Base-by-base conservation (phyloP, 2,888 invertebrate genomes). In the Drosophila emarginata region DNA sequence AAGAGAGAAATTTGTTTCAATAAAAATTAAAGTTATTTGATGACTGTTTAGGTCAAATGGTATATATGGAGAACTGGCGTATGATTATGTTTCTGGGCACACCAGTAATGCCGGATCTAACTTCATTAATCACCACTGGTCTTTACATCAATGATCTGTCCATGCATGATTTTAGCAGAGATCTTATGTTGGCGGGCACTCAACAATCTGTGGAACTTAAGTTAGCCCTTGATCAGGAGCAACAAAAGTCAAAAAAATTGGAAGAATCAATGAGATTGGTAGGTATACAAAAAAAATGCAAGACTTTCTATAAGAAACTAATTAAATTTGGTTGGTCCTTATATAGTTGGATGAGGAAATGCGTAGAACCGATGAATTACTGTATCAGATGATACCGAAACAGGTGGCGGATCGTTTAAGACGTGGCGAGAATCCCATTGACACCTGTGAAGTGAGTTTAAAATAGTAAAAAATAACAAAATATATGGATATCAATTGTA, bases 341-440 rank as follows among this genome's bases (percentile, higher is more conserved):
- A 14, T n/a, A 80, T 97, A 98, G 90, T 92, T 99, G 75, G 99
- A 99, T 90, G 96, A 96, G 78, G 99, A 99, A 92, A 98, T 99
- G 97, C 95, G 96, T 87, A 93, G 98, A 72, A 99, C 99, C 0
- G 99, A 99, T 90, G 97, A 98, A 86, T 93, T 99, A 26, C 92
- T 99, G 1, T 99, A 99, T 92, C 99, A 99, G 93, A 99, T 99
- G 98, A 98, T 99, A 93, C 99, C 99, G 32, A 98, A 98, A 91
- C 97, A 98, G 90, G 99, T 99, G 4, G 99, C 99, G 0, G 98
- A 98, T 91, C 93, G 98, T 54, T 93, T 99, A 61, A 93, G 99
- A 77, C 95, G 96, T 62, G 99, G 99, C n/a, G 97, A 97, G 91
- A 97, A 97, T 88, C 97, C 99, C 0, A 97, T 98, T 61, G 97